A percentile compares a stretch with the other conserved stretches of the same genome.
These are phyloP conservation scores for Melanogrammus aeglefinus DNA, from an alignment of 2,797 vertebrate species.

Conservation along the genomic window DNA sequence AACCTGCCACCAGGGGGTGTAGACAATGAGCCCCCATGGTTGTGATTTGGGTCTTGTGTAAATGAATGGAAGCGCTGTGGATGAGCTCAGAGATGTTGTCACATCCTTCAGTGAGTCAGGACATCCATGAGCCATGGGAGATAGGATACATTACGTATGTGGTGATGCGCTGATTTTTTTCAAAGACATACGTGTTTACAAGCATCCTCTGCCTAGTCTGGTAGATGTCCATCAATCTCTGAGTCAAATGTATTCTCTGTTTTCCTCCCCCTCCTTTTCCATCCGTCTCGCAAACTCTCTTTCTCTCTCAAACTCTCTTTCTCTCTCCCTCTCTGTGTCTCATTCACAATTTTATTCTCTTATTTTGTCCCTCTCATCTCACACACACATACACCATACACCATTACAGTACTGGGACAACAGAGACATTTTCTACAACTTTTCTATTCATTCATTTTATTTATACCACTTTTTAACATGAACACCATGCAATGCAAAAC, in stretches of 20 bases:
- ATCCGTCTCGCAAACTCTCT: background rate
- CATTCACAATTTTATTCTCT: slow-evolving; percentile 1
- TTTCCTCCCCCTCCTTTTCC: background rate
- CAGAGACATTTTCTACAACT: background rate
- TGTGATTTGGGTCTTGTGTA: slow-evolving; percentile 52
- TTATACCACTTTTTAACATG: too few species aligned
- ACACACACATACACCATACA: slow-evolving; percentile 9
- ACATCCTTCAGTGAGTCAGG: slow-evolving; percentile 41
- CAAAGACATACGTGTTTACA: background rate
- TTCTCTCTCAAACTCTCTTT: background rate
- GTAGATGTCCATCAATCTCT: background rate
- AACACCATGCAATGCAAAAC: background rate
- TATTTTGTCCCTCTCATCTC: background rate
- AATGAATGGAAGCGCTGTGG: background rate
- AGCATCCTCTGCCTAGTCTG: too few species aligned
- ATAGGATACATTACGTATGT: slow-evolving; percentile 26
- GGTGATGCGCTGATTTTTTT: slow-evolving; percentile 10
- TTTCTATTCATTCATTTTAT: background rate
- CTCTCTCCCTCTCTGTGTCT: background rate
- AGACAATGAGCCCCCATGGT: slow-evolving; percentile 72
- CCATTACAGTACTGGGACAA: background rate
- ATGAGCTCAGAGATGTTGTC: slow-evolving; percentile 43
- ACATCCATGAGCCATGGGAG: slow-evolving; percentile 42
- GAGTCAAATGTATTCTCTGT: slow-evolving; percentile 14
- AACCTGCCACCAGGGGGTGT: slow-evolving; percentile 77